phyloP scores from a whole-genome alignment of 37 sponge, comb jelly and placozoan species.

The Haliclona indistincta region DNA sequence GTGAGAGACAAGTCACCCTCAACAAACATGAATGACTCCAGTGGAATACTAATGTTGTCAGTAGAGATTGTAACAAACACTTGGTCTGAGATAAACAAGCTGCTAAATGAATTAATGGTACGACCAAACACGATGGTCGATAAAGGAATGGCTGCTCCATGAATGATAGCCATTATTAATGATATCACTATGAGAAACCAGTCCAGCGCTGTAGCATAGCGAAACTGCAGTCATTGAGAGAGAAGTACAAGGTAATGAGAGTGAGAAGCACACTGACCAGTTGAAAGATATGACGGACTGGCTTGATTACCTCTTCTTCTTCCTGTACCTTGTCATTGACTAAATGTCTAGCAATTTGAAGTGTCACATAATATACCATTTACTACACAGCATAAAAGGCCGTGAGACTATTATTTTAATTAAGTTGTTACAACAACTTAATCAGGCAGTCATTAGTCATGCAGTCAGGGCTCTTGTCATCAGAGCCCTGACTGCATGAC shows the following conservation, averaged over 20 bases:
- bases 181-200: conserved; percentile 61
- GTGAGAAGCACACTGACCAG: too few species aligned
- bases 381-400: too few species aligned
- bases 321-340: not conserved
- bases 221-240: conserved; percentile 47
- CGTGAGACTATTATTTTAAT: too few species aligned
- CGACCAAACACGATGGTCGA: conserved; percentile 72
- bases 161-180: conserved; percentile 42
- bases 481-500: too few species aligned
- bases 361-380: too few species aligned
- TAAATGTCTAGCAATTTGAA: too few species aligned
- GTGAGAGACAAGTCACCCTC: not conserved
- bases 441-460: too few species aligned
- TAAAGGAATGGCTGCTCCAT: conserved; percentile 68
- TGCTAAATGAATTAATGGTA: conserved; percentile 51
- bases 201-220: conserved; percentile 66
- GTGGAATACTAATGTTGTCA: not conserved
- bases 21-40: not conserved
- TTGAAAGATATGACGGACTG: too few species aligned
- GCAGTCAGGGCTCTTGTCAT: too few species aligned
- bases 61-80: not conserved
- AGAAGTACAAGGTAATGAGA: not conserved
- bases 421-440: too few species aligned
- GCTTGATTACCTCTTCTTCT: not conserved
- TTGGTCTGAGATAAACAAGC: conserved; percentile 15